These are phyloP conservation scores for Oncorhynchus mykiss DNA, from an alignment of 2,113 vertebrate genomes.

Conservation along the genomic window DNA sequence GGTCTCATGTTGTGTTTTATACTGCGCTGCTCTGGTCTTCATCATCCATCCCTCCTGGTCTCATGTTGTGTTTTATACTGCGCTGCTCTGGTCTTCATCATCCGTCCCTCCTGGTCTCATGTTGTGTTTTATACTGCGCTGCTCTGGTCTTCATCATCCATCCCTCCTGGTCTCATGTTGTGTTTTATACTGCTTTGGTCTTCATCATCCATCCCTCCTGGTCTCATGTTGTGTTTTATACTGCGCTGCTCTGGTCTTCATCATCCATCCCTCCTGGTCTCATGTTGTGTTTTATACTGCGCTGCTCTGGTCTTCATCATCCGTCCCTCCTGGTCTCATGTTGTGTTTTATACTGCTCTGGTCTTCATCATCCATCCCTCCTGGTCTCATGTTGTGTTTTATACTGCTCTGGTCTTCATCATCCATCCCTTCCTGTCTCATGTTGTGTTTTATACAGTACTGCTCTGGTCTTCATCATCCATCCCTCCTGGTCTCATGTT, in stretches of 20 bases:
- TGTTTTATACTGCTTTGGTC: too few species aligned
- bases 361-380: background rate
- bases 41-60: background rate
- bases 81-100: too few species aligned
- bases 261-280: background rate
- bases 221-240: conserved; percentile 24
- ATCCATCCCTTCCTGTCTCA: conserved; percentile 6
- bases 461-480: too few species aligned
- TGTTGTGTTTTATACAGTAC: conserved; percentile 21
- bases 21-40: too few species aligned
- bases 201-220: background rate
- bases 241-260: too few species aligned
- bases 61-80: background rate
- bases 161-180: background rate
- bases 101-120: conserved; percentile 4
- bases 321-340: conserved; percentile 5
- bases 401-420: too few species aligned
- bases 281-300: too few species aligned
- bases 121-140: conserved; percentile 20
- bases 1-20: conserved; percentile 25
- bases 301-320: too few species aligned
- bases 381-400: background rate
- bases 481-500: background rate
- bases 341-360: conserved; percentile 14
- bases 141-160: too few species aligned